Evolutionary conservation across 1,140 invertebrate genomes (phyloP).

Genomic region (Lepidurus apus): DNA sequence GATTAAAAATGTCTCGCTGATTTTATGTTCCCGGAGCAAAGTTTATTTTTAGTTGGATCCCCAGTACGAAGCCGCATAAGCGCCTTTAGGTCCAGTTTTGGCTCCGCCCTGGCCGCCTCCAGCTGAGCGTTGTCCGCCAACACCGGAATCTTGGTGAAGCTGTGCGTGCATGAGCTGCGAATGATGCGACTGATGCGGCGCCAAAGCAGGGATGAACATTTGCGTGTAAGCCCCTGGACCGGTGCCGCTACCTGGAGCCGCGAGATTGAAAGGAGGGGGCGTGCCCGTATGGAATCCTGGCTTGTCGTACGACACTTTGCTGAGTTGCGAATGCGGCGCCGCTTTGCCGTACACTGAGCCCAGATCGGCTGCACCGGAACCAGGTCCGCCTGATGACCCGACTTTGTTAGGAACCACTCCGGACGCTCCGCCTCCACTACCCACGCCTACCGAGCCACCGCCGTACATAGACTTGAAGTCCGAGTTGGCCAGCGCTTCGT

Average conservation of each 20-base stretch:
- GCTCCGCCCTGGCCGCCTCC: background rate
- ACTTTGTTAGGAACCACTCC: conserved; percentile 3
- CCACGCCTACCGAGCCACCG: background rate
- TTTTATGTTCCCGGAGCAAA: background rate
- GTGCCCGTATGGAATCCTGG: conserved; percentile 76
- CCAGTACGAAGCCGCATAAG: conserved; percentile 13
- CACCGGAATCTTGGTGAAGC: conserved; percentile 56
- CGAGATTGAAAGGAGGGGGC: conserved; percentile 69
- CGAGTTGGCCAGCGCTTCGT: background rate
- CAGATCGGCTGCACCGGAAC: background rate
- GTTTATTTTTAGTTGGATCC: conserved; percentile 1
- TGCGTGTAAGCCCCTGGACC: conserved; percentile 49
- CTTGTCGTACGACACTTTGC: conserved; percentile 66
- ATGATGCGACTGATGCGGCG: conserved; percentile 55
- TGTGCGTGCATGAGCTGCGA: conserved; percentile 65
- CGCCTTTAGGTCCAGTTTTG: background rate
- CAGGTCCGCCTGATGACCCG: background rate
- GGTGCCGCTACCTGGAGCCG: conserved; percentile 60
- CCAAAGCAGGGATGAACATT: conserved; percentile 67
- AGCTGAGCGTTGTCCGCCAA: conserved; percentile 10
- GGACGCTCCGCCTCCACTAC: background rate
- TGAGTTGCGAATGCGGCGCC: background rate
- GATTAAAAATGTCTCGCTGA: background rate
- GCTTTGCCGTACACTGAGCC: background rate
- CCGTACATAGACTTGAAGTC: conserved; percentile 6